phyloP scores from a whole-genome alignment of 2,113 vertebrate genomes.

The Sorex araneus region DNA sequence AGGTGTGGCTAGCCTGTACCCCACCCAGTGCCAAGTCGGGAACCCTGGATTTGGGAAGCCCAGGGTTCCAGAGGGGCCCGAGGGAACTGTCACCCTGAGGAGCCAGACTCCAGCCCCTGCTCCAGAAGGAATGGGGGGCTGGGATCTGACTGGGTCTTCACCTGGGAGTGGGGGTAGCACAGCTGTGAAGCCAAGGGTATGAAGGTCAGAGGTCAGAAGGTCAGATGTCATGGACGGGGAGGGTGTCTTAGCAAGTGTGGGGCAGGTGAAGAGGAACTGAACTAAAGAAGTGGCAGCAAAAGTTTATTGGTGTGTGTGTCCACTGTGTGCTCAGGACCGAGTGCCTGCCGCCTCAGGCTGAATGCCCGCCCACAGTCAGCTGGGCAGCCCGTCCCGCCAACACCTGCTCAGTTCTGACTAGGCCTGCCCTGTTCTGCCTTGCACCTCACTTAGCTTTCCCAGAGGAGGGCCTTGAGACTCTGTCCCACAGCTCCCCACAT shows the following conservation, averaged over 20 bases:
- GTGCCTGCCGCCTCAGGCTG: neutral
- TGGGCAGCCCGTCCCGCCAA: fast-evolving
- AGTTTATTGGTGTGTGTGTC: neutral
- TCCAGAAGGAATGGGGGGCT: neutral
- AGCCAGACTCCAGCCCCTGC: neutral
- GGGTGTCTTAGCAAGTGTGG: neutral
- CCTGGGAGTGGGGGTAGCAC: neutral
- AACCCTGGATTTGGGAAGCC: neutral
- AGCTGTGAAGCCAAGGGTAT: neutral
- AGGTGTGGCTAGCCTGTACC: too few relatives aligned
- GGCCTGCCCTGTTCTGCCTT: neutral
- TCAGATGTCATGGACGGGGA: neutral
- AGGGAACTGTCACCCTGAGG: neutral
- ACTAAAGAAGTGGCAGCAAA: neutral
- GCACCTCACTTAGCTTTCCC: neutral
- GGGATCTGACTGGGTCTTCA: too few relatives aligned
- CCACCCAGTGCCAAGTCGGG: neutral
- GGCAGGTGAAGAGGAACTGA: neutral
- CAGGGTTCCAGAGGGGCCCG: neutral
- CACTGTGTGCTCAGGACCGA: neutral
- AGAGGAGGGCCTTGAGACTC: too few relatives aligned
- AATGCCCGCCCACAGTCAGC: too few relatives aligned
- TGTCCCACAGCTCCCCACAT: neutral
- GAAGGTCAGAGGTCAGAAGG: neutral
- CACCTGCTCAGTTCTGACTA: neutral